A percentile compares a stretch with the other conserved stretches of the same genome.
phyloP scores from a whole-genome alignment of 2,797 vertebrate species.

The Falco novaeseelandiae region DNA sequence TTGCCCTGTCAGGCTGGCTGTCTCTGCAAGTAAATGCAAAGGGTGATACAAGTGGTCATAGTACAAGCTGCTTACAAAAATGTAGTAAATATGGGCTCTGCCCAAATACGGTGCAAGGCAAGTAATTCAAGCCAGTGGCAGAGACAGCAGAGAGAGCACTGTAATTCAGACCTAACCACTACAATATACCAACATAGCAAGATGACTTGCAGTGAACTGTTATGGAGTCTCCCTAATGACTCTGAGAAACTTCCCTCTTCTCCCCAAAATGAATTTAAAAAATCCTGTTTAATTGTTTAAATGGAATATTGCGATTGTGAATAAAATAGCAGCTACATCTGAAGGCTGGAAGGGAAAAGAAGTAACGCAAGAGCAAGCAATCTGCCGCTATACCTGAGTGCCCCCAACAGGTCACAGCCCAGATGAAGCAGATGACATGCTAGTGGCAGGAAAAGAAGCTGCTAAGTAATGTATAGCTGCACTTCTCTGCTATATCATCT shows the following conservation, averaged over 20 bases:
- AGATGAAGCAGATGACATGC: neutral
- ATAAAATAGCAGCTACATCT: conserved; percentile 46
- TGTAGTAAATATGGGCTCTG: neutral
- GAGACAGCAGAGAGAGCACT: neutral
- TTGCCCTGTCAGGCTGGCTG: neutral
- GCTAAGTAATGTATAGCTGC: neutral
- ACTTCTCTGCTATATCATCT: conserved; percentile 13
- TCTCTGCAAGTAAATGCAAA: conserved; percentile 6
- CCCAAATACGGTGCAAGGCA: neutral
- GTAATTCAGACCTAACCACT: neutral
- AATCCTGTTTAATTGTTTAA: conserved; percentile 50
- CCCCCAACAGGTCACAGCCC: conserved; percentile 67
- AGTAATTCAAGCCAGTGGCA: neutral
- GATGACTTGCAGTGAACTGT: neutral
- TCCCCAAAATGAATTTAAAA: neutral
- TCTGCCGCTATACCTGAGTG: conserved; percentile 69
- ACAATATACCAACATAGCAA: neutral
- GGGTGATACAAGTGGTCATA: neutral
- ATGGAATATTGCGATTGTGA: conserved; percentile 22
- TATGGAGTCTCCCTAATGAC: conserved; percentile 13
- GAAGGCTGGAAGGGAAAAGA: conserved; percentile 19
- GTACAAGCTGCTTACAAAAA: neutral
- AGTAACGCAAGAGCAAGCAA: neutral
- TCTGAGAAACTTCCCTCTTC: conserved; percentile 27
- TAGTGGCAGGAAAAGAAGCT: neutral